Base-by-base conservation (phyloP, 2,888 invertebrate species). In the Caprella mutica region DNA sequence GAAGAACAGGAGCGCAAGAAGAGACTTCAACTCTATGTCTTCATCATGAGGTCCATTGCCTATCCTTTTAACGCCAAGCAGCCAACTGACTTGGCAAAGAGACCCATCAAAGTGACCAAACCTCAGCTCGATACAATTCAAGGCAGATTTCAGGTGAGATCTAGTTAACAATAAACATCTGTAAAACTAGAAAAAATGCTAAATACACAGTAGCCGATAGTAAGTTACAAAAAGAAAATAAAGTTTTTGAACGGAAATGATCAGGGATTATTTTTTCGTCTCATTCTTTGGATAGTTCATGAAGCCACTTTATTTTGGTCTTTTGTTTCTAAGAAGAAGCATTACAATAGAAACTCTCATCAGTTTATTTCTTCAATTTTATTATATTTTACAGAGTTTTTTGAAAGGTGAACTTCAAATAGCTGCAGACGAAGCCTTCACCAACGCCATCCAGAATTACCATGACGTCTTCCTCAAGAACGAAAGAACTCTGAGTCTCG, bases 11-110 rank as follows among this genome's bases (percentile, higher is more conserved):
- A 96, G 69, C 82, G 94, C 65, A 96, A 96, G 73, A 82, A 85
- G 62, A 82, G 91, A 61, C 82, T 98, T 59, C 98, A 98, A 73
- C 77, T 98, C 39, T 98, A 98, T 76, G 97, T 99, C 66, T 98
- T 98, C 74, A 90, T 98, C 66, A 92, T 96, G 66, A 80, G 97
- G 72, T 94, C 96, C 75, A 84, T 96, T 70, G 92, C 98, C 6
- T 97, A 98, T 77, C 97, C 97, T 6, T 98, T 98, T 78, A 99
- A 97, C 76, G 94, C 96, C 12, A 98, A 98, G 75, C 97, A 97
- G 72, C 93, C 94, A 1, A 94, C 93, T 6, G 98, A 99, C 73
- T 92, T 97, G 93, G 92, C 92, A 2, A 80, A 88, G 69, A 78
- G 97, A 65, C 93, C 94, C 72, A 85, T 88, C 56, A 98, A 98